Percentiles rank a stretch among this genome's conserved stretches.
phyloP scores from a whole-genome alignment of 2,113 vertebrate species.

The Eulemur rufifrons region DNA sequence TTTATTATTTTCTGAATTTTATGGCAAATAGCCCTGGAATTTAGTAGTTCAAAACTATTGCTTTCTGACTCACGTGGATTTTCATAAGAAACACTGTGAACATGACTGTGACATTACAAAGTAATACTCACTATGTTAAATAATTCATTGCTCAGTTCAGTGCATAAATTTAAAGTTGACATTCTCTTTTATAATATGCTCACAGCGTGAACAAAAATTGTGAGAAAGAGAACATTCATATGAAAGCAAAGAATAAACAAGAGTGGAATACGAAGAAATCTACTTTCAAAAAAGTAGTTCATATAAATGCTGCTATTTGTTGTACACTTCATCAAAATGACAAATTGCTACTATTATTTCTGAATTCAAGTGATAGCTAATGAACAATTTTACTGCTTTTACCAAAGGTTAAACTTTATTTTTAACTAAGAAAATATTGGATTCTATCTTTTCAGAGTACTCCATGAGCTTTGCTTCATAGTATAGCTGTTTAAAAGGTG shows the following conservation, averaged over 20 bases:
- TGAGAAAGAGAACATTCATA: neutral
- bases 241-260: constrained; percentile 17
- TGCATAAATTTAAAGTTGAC: constrained; percentile 29
- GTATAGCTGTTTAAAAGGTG: neutral
- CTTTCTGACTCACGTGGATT: neutral
- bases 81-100: neutral
- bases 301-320: neutral
- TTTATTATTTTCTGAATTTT: neutral
- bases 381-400: neutral
- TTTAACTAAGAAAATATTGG: neutral
- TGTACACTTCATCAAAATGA: neutral
- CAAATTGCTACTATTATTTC: neutral
- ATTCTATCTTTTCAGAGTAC: neutral
- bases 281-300: neutral
- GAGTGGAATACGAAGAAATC: neutral
- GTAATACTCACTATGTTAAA: neutral
- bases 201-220: neutral
- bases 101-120: neutral
- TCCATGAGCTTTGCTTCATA: neutral
- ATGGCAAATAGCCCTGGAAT: neutral
- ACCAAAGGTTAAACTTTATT: neutral
- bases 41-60: neutral
- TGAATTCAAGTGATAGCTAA: neutral
- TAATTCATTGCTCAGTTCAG: neutral
- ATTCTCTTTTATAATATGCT: constrained; percentile 19